Percentiles rank a stretch among this genome's conserved stretches.
Conservation (phyloP, 2,888 invertebrate species). For the Lomographa bimaculata region DNA sequence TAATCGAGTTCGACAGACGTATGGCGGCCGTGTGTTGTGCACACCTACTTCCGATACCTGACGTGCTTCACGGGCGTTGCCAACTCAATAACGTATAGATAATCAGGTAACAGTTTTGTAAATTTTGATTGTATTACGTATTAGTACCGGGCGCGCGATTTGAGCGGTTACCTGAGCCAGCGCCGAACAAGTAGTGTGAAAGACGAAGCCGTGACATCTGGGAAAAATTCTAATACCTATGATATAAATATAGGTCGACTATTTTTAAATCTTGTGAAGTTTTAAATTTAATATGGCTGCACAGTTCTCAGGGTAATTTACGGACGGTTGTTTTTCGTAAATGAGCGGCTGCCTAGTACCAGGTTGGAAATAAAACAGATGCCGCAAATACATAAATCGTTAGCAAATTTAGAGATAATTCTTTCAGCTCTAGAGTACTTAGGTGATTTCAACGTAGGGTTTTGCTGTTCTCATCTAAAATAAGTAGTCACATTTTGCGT, state of each 20-base stretch:
- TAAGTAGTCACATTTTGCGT: too few relatives aligned
- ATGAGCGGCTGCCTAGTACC: slow-evolving; percentile 7
- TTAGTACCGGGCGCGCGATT: slow-evolving; percentile 34
- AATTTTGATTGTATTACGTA: slow-evolving; percentile 22
- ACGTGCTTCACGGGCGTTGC: slow-evolving; percentile 60
- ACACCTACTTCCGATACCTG: slow-evolving; percentile 47
- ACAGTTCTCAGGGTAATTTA: slow-evolving; percentile 39
- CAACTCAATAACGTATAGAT: slow-evolving; percentile 56
- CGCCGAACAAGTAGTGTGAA: slow-evolving; percentile 49
- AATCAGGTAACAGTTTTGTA: slow-evolving; percentile 48
- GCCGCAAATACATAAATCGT: slow-evolving; percentile 1
- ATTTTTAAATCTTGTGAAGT: slow-evolving; percentile 66
- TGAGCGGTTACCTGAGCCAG: slow-evolving; percentile 54
- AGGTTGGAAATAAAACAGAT: slow-evolving; percentile 13
- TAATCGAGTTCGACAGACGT: slow-evolving; percentile 59
- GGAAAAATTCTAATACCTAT: slow-evolving; percentile 49
- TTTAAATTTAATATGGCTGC: slow-evolving; percentile 47
- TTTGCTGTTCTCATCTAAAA: too few relatives aligned
- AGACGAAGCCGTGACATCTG: slow-evolving; percentile 64
- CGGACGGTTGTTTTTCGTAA: slow-evolving; percentile 20
- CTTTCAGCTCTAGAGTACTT: too few relatives aligned
- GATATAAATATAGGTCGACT: slow-evolving; percentile 58
- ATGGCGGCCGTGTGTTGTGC: slow-evolving; percentile 53
- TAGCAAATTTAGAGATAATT: too few relatives aligned
- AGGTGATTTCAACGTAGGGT: too few relatives aligned